Percentiles rank a stretch among this genome's conserved stretches.
These are phyloP conservation scores for Aradus depressus DNA, from an alignment of 2,888 invertebrate species.

Conservation along the genomic window DNA sequence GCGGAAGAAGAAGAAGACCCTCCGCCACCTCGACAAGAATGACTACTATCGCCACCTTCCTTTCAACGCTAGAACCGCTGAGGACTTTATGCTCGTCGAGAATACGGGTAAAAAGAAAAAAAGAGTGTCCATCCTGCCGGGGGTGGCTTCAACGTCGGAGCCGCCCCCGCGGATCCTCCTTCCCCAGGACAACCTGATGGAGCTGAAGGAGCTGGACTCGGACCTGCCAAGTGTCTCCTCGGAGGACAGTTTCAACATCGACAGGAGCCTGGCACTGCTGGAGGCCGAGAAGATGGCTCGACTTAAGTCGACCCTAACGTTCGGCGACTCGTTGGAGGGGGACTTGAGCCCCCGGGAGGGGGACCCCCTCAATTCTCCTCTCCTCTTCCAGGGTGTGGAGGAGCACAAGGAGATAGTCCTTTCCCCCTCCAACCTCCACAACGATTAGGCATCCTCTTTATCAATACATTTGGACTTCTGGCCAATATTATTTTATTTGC, in stretches of 20 bases:
- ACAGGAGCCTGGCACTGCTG: slow-evolving; percentile 25
- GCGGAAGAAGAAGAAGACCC: slow-evolving; percentile 29
- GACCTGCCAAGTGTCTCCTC: slow-evolving; percentile 27
- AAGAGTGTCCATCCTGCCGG: slow-evolving; percentile 38
- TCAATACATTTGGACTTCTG: slow-evolving; percentile 15
- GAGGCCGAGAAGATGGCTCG: slow-evolving; percentile 28
- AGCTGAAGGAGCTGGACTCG: slow-evolving; percentile 25
- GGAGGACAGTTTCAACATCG: slow-evolving; percentile 28
- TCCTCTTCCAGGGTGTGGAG: slow-evolving; percentile 31
- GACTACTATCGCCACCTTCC: slow-evolving; percentile 34
- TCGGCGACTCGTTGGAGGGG: slow-evolving; percentile 32
- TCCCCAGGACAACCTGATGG: slow-evolving; percentile 26
- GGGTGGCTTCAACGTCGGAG: slow-evolving; percentile 36
- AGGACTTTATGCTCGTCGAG: slow-evolving; percentile 30
- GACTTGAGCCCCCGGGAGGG: slow-evolving; percentile 33
- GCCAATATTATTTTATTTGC: no score
- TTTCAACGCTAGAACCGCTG: slow-evolving; percentile 31
- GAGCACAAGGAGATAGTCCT: slow-evolving; percentile 36
- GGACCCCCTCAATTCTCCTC: slow-evolving; percentile 24
- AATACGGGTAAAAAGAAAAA: slow-evolving; percentile 35
- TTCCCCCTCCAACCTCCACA: slow-evolving; percentile 38
- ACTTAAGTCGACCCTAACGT: slow-evolving; percentile 32
- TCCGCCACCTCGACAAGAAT: slow-evolving; percentile 30
- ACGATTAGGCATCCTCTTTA: slow-evolving; percentile 24
- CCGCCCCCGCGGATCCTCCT: slow-evolving; percentile 18